Evolutionary conservation across 1,140 invertebrate genomes (phyloP), one percentile per base, ranked within the genome.

Genomic region (Glomeris maerens): DNA sequence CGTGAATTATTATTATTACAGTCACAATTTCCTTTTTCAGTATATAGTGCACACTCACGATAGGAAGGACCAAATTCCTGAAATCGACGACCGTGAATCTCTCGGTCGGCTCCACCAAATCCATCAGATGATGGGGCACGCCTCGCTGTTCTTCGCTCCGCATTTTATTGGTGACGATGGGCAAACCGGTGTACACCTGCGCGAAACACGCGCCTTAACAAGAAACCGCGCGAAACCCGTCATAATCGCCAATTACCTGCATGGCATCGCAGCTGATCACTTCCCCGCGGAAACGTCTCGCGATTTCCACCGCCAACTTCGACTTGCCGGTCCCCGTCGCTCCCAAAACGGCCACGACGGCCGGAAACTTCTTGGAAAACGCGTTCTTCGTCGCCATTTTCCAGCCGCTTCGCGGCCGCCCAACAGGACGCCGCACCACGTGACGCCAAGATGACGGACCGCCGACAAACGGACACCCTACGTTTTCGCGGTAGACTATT

Each of bases 231-330:
- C n/a, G n/a, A n/a, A n/a, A n/a, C n/a, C n/a, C n/a, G n/a, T n/a
- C n/a, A n/a, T n/a, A n/a, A n/a, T n/a, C n/a, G n/a, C n/a, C n/a
- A n/a, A n/a, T 71, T 69, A 93, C 89, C 78, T 99, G 95, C 91
- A 99, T 98, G 10, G 94, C 96, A 78, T 99, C 96, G 0, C 94
- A 92, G 57, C 89, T 95, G 42, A 99, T 89, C 44, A 99, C 84
- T 77, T 98, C 94, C n/a, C 91, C 88, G 50, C 75, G 72, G 65
- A 91, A 95, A 62, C 74, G 79, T 53, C 79, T 74, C 0, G 90
- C 91, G 49, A 99, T 69, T 74, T 95, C 84, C 50, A 98, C 74
- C 17, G 86, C 83, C 52, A 99, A 71, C 68, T 96, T 94, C 0
- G 94, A 94, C 76, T 99, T 99, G 41, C 95, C 95, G 1, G 83